phyloP scores from a whole-genome alignment of 2,888 invertebrate genomes.

The Rhogogaster chlorosoma region DNA sequence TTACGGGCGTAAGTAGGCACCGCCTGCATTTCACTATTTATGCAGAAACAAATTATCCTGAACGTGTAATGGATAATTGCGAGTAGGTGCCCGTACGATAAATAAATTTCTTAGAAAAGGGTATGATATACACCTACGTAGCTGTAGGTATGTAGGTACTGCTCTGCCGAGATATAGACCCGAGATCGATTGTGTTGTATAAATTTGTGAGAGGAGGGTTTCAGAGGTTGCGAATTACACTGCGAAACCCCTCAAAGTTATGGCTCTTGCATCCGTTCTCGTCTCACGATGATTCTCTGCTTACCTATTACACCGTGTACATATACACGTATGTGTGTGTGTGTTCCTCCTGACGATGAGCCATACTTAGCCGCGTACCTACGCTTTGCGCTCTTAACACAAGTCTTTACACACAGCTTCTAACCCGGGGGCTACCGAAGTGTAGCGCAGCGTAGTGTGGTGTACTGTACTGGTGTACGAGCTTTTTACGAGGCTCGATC shows the following conservation, averaged over 20 bases:
- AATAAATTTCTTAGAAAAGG: background rate
- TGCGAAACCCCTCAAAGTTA: conserved; percentile 64
- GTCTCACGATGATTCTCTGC: conserved; percentile 70
- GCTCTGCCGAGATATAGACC: background rate
- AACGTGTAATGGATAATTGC: background rate
- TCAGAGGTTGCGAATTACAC: conserved; percentile 51
- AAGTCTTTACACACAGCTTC: conserved; percentile 35
- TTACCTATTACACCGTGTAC: conserved; percentile 2
- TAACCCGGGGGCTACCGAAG: conserved; percentile 39
- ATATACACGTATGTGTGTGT: background rate
- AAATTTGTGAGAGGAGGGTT: conserved; percentile 1
- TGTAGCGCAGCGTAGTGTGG: background rate
- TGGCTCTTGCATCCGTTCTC: conserved; percentile 75
- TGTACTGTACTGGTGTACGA: conserved; percentile 26
- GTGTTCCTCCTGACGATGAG: background rate
- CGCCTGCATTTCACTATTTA: conserved; percentile 12
- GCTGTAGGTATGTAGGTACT: background rate
- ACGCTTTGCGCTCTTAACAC: conserved; percentile 22
- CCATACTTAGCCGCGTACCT: conserved; percentile 6
- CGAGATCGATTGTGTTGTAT: background rate
- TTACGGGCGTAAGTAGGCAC: conserved; percentile 22
- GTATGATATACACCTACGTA: background rate
- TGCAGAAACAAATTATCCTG: background rate
- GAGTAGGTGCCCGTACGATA: background rate
- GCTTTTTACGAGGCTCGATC: conserved; percentile 49